Percentiles rank a stretch among this genome's conserved stretches.
phyloP scores from a whole-genome alignment of 2,888 invertebrate genomes.

The Prenolepis imparis region DNA sequence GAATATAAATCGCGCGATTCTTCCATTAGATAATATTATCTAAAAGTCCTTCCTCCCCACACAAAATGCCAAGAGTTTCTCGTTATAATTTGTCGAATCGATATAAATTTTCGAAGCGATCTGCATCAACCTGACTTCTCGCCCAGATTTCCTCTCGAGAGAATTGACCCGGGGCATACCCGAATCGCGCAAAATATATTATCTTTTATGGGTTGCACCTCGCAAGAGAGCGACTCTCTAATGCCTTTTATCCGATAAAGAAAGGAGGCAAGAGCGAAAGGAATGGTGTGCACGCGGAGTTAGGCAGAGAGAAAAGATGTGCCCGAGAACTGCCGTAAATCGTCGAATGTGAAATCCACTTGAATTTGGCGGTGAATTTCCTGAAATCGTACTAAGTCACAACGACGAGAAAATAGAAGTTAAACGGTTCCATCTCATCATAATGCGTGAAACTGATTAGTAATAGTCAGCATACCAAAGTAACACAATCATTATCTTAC shows the following conservation, averaged over 20 bases:
- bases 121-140: constrained; percentile 59
- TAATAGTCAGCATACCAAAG: neutral
- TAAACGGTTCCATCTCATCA: constrained; percentile 57
- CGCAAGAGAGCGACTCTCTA: constrained; percentile 67
- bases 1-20: constrained; percentile 24
- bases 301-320: constrained; percentile 44
- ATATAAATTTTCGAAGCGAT: constrained; percentile 58
- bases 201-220: constrained; percentile 71
- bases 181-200: constrained; percentile 71
- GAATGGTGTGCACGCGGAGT: constrained; percentile 36
- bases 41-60: neutral
- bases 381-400: constrained; percentile 49
- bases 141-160: constrained; percentile 58
- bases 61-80: neutral
- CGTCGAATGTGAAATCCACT: constrained; percentile 72
- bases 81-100: constrained; percentile 46
- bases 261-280: constrained; percentile 29
- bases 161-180: constrained; percentile 34
- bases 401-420: constrained; percentile 62
- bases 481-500: neutral
- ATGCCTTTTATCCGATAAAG: constrained; percentile 72
- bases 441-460: constrained; percentile 65
- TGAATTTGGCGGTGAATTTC: constrained; percentile 74
- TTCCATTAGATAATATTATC: constrained; percentile 18
- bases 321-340: constrained; percentile 70